Conservation (phyloP, 2,113 vertebrate genomes). For the Notothenia rossii region DNA sequence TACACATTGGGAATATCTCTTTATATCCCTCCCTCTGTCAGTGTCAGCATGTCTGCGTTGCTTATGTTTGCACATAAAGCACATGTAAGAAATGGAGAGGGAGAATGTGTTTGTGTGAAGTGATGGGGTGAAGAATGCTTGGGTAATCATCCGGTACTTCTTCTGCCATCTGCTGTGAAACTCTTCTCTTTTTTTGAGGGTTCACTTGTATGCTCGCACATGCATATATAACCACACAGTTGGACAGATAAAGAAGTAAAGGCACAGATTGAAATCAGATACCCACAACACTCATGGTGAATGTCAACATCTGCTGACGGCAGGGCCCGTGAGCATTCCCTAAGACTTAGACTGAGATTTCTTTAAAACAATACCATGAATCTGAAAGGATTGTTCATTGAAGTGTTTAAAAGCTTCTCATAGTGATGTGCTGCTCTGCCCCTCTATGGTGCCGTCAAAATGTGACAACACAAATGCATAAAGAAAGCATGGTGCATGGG, state of each 20-base stretch:
- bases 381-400: constrained; percentile 46
- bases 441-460: constrained; percentile 35
- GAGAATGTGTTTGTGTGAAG: not conserved
- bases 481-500: not conserved
- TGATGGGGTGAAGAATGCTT: not conserved
- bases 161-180: constrained; percentile 21
- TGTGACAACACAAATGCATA: constrained; percentile 16
- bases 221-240: not conserved
- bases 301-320: constrained; percentile 47
- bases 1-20: constrained; percentile 1
- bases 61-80: constrained; percentile 5
- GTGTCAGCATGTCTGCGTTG: not conserved
- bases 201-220: not conserved
- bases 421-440: not conserved
- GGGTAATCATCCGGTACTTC: constrained; percentile 25
- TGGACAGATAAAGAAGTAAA: not conserved
- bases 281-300: constrained; percentile 23
- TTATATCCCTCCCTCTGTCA: constrained; percentile 16
- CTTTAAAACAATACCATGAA: constrained; percentile 47
- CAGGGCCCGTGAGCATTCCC: constrained; percentile 33
- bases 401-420: constrained; percentile 50
- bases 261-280: constrained; percentile 44
- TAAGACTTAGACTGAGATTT: constrained; percentile 43
- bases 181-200: not conserved
- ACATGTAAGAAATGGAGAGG: constrained; percentile 4